Conservation (phyloP, 2,888 invertebrate genomes). For the Ditula angustiorana region DNA sequence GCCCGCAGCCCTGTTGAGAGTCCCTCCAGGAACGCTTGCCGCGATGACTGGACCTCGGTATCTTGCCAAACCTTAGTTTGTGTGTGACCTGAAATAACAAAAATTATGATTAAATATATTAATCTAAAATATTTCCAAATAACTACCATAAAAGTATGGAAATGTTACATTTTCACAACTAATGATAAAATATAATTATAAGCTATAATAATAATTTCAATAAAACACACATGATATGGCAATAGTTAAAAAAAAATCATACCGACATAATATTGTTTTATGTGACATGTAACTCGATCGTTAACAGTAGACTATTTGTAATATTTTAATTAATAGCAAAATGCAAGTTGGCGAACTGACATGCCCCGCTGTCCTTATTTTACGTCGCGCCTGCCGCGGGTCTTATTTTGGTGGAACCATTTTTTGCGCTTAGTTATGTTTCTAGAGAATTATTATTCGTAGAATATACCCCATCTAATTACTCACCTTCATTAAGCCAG, state of each 20-base stretch:
- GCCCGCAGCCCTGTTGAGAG: slow-evolving; percentile 42
- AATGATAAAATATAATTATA: neutral
- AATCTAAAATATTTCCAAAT: neutral
- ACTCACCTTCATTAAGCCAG: slow-evolving; percentile 44
- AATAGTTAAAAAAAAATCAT: neutral
- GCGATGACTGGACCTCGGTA: slow-evolving; percentile 30
- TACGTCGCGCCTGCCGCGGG: too few relatives aligned
- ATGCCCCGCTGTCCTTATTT: too few relatives aligned
- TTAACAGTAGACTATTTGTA: too few relatives aligned
- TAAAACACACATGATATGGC: too few relatives aligned
- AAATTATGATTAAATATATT: neutral
- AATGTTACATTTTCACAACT: neutral
- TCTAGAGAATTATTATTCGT: slow-evolving; percentile 6
- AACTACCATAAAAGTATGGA: neutral
- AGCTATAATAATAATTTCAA: too few relatives aligned
- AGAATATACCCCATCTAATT: slow-evolving; percentile 35
- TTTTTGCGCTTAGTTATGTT: too few relatives aligned
- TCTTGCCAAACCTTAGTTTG: slow-evolving; percentile 11
- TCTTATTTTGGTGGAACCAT: too few relatives aligned
- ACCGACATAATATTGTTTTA: too few relatives aligned
- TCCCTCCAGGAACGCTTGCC: slow-evolving; percentile 40
- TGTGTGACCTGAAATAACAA: slow-evolving; percentile 3
- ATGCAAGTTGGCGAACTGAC: neutral
- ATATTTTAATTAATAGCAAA: neutral
- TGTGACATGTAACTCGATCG: too few relatives aligned